phyloP scores from a whole-genome alignment of 2,113 vertebrate species.

The Muntiacus muntjak region DNA sequence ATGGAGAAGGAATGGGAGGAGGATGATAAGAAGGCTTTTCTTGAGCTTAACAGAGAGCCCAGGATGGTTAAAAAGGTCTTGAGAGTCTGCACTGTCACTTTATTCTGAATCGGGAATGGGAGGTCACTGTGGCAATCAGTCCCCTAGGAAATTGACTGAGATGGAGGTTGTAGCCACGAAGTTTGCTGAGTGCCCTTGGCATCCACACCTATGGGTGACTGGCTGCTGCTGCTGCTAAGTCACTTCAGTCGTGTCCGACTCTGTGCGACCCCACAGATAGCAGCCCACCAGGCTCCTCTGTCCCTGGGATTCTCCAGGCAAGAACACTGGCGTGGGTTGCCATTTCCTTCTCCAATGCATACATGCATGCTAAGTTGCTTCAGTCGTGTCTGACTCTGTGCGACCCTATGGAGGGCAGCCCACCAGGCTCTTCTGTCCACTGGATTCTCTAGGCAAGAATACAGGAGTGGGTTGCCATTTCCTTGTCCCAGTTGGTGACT shows the following conservation, averaged over 20 bases:
- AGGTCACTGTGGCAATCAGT: background rate
- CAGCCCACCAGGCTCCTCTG: background rate
- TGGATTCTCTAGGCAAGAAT: background rate
- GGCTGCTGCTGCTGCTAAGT: background rate
- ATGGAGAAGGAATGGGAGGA: background rate
- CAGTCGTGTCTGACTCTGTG: too few relatives aligned
- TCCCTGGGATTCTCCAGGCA: background rate
- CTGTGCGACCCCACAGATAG: background rate
- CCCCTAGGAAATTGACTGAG: background rate
- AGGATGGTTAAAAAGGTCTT: background rate
- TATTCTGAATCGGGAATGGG: background rate
- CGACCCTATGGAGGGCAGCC: background rate
- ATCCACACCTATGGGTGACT: background rate
- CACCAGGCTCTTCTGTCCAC: background rate
- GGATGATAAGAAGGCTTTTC: background rate
- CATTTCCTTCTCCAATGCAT: background rate
- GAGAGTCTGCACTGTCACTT: background rate
- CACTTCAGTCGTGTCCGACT: fast-evolving
- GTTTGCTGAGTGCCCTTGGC: background rate
- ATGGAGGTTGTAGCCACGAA: background rate
- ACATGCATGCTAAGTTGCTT: too few relatives aligned
- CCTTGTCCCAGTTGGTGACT: background rate
- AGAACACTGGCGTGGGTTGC: too few relatives aligned
- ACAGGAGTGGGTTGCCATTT: background rate
- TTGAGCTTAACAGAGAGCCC: background rate